A percentile compares a stretch with the other conserved stretches of the same genome.
These are phyloP conservation scores for Mobula hypostoma DNA, from an alignment of 2,113 vertebrate genomes.

Conservation along the genomic window DNA sequence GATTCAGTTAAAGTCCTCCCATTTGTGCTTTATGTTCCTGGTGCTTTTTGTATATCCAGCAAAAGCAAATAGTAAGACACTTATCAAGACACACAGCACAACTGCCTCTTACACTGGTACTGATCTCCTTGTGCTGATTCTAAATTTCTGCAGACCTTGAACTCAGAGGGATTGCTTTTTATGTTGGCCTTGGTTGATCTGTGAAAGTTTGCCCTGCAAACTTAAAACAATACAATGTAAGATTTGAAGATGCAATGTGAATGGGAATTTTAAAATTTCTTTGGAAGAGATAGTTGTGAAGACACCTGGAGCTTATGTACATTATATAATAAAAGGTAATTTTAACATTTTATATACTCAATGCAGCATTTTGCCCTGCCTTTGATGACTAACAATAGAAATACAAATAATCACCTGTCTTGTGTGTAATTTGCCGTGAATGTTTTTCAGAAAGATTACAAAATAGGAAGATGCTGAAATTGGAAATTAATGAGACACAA, in stretches of 20 bases:
- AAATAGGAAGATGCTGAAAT: neutral
- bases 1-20: neutral
- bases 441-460: neutral
- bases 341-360: neutral
- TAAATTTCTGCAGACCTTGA: neutral
- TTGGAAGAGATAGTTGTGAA: neutral
- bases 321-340: neutral
- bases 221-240: neutral
- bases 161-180: neutral
- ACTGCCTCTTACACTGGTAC: neutral
- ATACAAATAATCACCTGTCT: neutral
- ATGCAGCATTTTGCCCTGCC: neutral
- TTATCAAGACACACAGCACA: neutral
- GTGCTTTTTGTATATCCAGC: neutral
- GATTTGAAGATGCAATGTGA: neutral
- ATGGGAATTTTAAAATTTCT: neutral
- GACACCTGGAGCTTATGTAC: neutral
- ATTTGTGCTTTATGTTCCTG: neutral
- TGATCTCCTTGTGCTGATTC: neutral
- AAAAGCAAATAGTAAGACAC: neutral
- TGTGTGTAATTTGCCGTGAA: neutral
- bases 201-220: neutral
- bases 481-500: neutral
- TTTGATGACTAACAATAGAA: neutral
- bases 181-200: neutral